These are phyloP conservation scores for Bos javanicus DNA, from an alignment of 2,113 vertebrate species.

Conservation along the genomic window DNA sequence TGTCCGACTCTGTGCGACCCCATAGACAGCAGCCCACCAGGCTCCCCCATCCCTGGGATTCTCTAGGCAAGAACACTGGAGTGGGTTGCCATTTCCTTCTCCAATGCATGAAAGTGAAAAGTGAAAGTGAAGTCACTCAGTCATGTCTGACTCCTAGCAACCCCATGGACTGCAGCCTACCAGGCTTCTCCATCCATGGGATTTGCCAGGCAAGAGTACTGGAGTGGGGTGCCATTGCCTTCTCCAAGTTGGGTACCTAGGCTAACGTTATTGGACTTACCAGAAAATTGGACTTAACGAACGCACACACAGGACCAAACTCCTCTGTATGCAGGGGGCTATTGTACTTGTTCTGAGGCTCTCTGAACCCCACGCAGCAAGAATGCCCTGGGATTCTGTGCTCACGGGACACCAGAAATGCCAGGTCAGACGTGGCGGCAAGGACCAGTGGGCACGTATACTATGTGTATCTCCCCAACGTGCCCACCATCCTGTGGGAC, in stretches of 20 bases:
- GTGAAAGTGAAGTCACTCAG: no score
- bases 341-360: background rate
- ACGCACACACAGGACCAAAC: background rate
- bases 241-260: background rate
- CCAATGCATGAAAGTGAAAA: no score
- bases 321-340: background rate
- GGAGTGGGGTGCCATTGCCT: no score
- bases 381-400: background rate
- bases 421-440: background rate
- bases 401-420: accelerated
- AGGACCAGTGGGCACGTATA: background rate
- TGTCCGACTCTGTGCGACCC: no score
- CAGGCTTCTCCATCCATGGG: no score
- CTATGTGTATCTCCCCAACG: background rate
- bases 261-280: background rate
- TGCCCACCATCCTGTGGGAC: background rate
- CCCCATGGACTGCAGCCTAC: no score
- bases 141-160: no score
- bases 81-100: no score
- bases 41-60: no score
- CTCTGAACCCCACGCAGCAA: background rate
- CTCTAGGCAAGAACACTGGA: no score
- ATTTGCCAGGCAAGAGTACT: no score
- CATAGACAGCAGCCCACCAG: no score
- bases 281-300: background rate